Evolutionary conservation across 2,113 vertebrate genomes (phyloP).

Genomic region (Cavia aperea): DNA sequence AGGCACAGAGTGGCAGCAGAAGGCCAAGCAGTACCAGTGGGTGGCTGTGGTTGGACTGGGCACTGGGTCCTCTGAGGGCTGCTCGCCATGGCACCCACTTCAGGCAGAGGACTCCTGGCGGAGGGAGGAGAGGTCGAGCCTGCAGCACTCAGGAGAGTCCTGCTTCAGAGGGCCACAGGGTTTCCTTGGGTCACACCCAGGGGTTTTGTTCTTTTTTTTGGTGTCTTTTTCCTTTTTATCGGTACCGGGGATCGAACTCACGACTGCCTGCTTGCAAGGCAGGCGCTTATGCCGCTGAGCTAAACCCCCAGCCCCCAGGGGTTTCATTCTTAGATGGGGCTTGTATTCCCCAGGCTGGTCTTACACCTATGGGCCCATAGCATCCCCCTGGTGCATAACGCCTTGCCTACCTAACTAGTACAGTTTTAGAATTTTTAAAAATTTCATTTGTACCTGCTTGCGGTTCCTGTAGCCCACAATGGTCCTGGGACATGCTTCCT

Average conservation of each 20-base stretch:
- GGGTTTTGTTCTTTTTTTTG: background rate
- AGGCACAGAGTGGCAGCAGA: too few species aligned
- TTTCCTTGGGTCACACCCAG: background rate
- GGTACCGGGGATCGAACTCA: too few species aligned
- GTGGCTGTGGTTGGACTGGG: background rate
- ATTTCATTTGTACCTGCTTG: background rate
- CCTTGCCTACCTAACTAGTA: background rate
- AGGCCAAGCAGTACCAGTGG: background rate
- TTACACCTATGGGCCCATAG: background rate
- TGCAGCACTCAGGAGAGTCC: background rate
- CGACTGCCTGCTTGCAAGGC: too few species aligned
- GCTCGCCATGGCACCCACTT: fast-evolving
- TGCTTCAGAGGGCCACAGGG: background rate
- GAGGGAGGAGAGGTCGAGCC: background rate
- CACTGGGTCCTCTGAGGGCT: background rate
- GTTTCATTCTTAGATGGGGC: background rate
- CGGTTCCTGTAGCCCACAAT: background rate
- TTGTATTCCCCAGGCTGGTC: background rate
- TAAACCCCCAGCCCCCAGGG: background rate
- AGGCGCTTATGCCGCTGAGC: too few species aligned
- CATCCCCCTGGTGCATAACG: background rate
- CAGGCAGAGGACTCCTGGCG: background rate
- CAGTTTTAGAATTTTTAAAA: background rate
- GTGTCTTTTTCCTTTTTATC: too few species aligned
- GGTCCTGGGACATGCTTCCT: fast-evolving